Conservation (phyloP, 2,888 invertebrate species). For the Oscheius sp. region DNA sequence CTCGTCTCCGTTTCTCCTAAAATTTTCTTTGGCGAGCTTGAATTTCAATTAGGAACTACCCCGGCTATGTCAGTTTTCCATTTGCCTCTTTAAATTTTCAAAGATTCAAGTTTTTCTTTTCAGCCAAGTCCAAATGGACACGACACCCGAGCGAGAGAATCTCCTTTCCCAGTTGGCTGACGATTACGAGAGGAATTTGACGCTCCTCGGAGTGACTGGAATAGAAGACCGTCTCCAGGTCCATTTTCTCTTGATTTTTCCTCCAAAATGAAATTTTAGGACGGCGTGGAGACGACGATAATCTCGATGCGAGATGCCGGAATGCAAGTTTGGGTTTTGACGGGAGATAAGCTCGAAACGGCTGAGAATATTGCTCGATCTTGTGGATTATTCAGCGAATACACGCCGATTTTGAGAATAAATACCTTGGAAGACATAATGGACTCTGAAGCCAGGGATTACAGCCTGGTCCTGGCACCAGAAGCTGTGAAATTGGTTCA, state of each 20-base stretch:
- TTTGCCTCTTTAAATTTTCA: neutral
- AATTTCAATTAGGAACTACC: too few species aligned
- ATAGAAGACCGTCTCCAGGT: slow-evolving; percentile 77
- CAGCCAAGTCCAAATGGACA: slow-evolving; percentile 46
- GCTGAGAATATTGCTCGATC: slow-evolving; percentile 37
- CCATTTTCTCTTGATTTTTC: neutral
- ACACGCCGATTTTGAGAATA: slow-evolving; percentile 77
- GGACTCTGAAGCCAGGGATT: neutral
- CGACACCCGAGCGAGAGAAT: slow-evolving; percentile 78
- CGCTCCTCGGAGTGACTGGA: slow-evolving; percentile 80
- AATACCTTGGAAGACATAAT: slow-evolving; percentile 81
- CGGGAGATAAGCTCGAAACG: slow-evolving; percentile 39
- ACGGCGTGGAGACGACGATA: slow-evolving; percentile 90
- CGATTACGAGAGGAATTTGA: slow-evolving; percentile 84
- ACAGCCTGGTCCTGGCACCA: slow-evolving; percentile 17
- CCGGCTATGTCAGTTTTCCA: too few species aligned
- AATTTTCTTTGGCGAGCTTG: too few species aligned
- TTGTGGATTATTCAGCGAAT: slow-evolving; percentile 33
- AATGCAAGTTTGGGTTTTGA: slow-evolving; percentile 72
- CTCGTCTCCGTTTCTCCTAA: too few species aligned
- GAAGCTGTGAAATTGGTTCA: slow-evolving; percentile 17
- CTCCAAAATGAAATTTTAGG: slow-evolving; percentile 74
- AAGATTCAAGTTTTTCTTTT: neutral
- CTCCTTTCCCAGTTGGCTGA: slow-evolving; percentile 84
- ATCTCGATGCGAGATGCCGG: slow-evolving; percentile 80